phyloP scores from a whole-genome alignment of 2,888 invertebrate genomes.

The Leistus spinibarbis region DNA sequence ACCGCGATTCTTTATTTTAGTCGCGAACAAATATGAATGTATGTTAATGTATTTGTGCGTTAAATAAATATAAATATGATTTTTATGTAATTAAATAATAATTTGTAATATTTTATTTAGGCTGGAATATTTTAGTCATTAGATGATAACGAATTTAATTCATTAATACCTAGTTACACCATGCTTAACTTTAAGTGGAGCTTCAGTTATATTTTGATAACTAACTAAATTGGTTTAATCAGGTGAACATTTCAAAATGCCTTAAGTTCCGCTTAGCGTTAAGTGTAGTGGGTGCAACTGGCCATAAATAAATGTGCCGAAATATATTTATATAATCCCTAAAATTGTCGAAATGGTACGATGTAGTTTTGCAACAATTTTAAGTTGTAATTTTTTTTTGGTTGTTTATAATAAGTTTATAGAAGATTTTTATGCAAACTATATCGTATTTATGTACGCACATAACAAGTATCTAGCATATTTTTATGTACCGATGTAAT shows the following conservation, averaged over 20 bases:
- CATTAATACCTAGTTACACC: no score
- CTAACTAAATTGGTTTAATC: no score
- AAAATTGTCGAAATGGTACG: not conserved
- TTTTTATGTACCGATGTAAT: slow-evolving; percentile 19
- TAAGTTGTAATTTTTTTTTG: not conserved
- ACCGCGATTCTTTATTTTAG: no score
- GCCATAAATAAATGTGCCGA: slow-evolving; percentile 18
- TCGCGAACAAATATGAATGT: not conserved
- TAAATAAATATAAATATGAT: not conserved
- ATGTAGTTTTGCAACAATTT: not conserved
- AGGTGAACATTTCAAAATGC: no score
- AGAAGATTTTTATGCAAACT: not conserved
- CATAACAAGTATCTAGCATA: slow-evolving; percentile 10
- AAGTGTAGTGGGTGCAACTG: no score
- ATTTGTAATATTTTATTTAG: not conserved
- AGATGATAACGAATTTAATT: slow-evolving; percentile 6
- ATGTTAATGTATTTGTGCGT: not conserved
- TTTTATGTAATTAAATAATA: slow-evolving; percentile 2
- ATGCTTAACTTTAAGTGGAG: no score
- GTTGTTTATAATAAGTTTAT: not conserved
- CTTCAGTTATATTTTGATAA: no score
- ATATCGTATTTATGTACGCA: not conserved
- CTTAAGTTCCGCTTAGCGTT: no score
- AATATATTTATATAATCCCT: slow-evolving; percentile 14
- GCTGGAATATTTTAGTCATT: slow-evolving; percentile 3